Percentiles rank a stretch among this genome's conserved stretches.
These are phyloP conservation scores for Napeogenes inachia DNA, from an alignment of 2,888 invertebrate species.

Conservation along the genomic window DNA sequence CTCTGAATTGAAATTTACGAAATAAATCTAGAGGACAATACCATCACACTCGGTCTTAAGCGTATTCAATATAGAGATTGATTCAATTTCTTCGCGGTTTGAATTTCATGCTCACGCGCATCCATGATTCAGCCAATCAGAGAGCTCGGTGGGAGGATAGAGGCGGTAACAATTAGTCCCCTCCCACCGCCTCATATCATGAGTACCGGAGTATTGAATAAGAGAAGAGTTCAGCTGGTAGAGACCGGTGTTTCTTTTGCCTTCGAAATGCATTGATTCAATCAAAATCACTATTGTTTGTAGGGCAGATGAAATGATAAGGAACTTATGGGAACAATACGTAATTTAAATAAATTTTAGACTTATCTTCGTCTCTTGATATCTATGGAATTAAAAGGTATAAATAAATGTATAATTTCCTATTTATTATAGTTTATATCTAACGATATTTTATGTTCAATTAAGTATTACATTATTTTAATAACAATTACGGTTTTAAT, in stretches of 20 bases:
- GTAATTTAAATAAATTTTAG: constrained; percentile 1
- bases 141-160: constrained; percentile 38
- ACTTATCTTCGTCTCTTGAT: background rate
- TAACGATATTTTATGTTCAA: too few species aligned
- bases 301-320: constrained; percentile 2
- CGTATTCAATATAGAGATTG: constrained; percentile 53
- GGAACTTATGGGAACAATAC: background rate
- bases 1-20: background rate
- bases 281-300: constrained; percentile 3
- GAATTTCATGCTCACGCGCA: constrained; percentile 52
- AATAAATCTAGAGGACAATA: background rate
- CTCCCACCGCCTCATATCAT: constrained; percentile 59
- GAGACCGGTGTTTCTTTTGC: constrained; percentile 16
- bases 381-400: too few species aligned
- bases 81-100: constrained; percentile 54
- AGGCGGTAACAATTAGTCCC: constrained; percentile 43
- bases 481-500: too few species aligned
- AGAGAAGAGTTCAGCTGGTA: constrained; percentile 15
- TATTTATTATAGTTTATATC: too few species aligned
- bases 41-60: constrained; percentile 31
- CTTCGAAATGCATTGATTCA: constrained; percentile 10
- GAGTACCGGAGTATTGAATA: constrained; percentile 57
- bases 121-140: constrained; percentile 52
- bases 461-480: too few species aligned
- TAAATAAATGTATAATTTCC: too few species aligned